phyloP scores from a whole-genome alignment of 2,797 vertebrate genomes.

The Carcharodon carcharias region DNA sequence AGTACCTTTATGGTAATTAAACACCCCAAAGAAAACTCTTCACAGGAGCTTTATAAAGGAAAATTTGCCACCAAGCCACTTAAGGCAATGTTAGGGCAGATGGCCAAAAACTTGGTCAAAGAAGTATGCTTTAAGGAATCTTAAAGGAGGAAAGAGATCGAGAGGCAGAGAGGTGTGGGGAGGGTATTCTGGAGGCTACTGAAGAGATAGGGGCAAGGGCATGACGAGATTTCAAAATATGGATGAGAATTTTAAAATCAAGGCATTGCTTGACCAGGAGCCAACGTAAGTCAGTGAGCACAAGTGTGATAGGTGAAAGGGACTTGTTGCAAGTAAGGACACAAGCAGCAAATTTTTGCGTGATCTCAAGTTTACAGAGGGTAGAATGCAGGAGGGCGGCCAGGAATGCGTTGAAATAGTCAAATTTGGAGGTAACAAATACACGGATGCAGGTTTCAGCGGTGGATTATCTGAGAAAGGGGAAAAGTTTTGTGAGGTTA shows the following conservation, averaged over 20 bases:
- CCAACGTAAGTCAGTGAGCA: background rate
- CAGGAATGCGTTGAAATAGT: too few relatives aligned
- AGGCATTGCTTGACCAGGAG: background rate
- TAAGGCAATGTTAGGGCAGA: background rate
- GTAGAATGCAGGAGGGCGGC: too few relatives aligned
- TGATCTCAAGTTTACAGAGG: too few relatives aligned
- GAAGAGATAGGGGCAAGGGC: background rate
- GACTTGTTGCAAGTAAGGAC: too few relatives aligned
- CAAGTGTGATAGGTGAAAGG: background rate
- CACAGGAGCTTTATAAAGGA: too few relatives aligned
- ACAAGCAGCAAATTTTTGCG: too few relatives aligned
- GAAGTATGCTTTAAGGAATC: background rate
- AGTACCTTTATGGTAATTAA: background rate
- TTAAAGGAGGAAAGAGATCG: too few relatives aligned
- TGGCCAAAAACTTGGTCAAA: background rate
- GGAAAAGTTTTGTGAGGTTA: too few relatives aligned
- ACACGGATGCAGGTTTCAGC: too few relatives aligned
- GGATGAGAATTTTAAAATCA: background rate
- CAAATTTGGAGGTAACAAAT: too few relatives aligned
- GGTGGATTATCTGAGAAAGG: too few relatives aligned
- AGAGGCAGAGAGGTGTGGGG: background rate
- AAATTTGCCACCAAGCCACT: background rate
- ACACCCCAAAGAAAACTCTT: background rate
- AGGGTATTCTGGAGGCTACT: background rate
- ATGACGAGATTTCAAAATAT: background rate